Evolutionary conservation across 2,888 invertebrate species (phyloP).

Genomic region (Yponomeuta malinellus): DNA sequence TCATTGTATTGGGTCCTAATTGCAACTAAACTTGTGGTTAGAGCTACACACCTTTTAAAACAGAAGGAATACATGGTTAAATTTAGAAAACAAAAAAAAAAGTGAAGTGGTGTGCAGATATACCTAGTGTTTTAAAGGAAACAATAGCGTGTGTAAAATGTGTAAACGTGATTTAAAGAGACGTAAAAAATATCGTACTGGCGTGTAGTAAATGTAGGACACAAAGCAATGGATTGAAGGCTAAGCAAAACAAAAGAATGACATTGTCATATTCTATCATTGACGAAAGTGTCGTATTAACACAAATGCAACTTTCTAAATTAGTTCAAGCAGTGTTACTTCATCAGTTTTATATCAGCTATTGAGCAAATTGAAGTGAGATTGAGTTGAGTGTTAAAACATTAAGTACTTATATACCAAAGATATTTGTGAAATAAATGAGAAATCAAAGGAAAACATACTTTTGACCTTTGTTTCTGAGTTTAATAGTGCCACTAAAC

Average conservation of each 20-base stretch:
- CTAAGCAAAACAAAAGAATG: background rate
- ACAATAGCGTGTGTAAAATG: background rate
- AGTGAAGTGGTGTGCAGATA: no score
- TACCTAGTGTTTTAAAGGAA: background rate
- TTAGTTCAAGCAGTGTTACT: background rate
- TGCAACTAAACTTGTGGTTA: no score
- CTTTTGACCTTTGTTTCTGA: no score
- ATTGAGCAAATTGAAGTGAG: constrained; percentile 19
- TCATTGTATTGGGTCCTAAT: no score
- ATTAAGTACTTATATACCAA: background rate
- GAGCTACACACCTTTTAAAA: no score
- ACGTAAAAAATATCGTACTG: background rate
- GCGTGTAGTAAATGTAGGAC: background rate
- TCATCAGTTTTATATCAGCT: constrained; percentile 17
- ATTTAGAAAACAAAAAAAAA: no score
- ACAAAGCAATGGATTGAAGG: background rate
- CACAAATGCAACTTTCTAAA: background rate
- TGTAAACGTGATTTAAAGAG: background rate
- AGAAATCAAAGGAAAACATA: no score
- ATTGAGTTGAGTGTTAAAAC: background rate
- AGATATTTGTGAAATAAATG: no score
- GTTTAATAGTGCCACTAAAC: no score
- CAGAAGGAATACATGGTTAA: no score
- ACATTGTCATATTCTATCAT: background rate
- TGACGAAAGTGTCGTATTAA: background rate